These are phyloP conservation scores for Connochaetes taurinus DNA, from an alignment of 2,113 vertebrate species.

Conservation along the genomic window DNA sequence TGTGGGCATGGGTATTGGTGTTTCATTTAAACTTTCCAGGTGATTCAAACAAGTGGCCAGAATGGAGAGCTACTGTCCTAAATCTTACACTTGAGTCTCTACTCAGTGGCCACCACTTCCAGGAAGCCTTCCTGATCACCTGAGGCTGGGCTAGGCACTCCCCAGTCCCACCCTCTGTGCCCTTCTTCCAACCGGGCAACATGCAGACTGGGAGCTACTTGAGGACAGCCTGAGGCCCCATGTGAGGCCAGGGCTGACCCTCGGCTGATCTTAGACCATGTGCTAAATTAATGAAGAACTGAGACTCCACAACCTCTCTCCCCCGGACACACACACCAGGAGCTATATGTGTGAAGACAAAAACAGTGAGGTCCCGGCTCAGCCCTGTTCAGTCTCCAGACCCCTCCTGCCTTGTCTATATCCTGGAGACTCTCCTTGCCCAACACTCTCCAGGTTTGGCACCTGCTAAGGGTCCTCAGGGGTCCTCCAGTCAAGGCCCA, in stretches of 20 bases:
- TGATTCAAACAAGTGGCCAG: background rate
- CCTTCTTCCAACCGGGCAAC: background rate
- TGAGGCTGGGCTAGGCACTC: no score
- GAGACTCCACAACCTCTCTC: background rate
- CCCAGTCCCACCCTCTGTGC: background rate
- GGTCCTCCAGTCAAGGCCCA: background rate
- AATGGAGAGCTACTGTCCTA: background rate
- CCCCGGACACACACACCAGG: rapidly evolving
- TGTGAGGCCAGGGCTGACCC: background rate
- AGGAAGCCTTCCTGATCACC: background rate
- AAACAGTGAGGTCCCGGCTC: background rate
- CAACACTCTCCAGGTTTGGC: rapidly evolving
- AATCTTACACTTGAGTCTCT: background rate
- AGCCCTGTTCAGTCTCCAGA: background rate
- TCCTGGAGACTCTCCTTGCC: background rate
- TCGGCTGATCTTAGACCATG: background rate
- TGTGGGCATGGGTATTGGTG: rapidly evolving
- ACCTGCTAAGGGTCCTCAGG: background rate
- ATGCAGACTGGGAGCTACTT: rapidly evolving
- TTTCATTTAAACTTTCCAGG: background rate
- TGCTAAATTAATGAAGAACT: background rate
- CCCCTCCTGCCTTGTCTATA: background rate
- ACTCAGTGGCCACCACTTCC: background rate
- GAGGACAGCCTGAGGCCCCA: no score
- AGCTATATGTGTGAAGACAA: background rate